Percentiles rank a stretch among this genome's conserved stretches.
These are phyloP conservation scores for Oxytorus armatus DNA, from an alignment of 2,888 invertebrate species.

Conservation along the genomic window DNA sequence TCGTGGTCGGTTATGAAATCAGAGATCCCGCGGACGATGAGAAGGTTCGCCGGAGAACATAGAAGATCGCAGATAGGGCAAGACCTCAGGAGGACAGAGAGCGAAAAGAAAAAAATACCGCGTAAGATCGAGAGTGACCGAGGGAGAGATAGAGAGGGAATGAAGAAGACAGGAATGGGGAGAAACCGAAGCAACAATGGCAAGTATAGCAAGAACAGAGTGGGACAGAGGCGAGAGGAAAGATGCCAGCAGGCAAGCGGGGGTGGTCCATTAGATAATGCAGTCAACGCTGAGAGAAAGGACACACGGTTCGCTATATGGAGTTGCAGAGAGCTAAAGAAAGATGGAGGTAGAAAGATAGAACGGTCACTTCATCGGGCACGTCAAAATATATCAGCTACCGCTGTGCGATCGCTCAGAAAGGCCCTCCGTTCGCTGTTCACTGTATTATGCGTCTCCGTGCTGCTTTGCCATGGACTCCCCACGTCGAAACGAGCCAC, in stretches of 20 bases:
- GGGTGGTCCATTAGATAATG: constrained; percentile 79
- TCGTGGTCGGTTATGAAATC: constrained; percentile 72
- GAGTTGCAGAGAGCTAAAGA: constrained; percentile 53
- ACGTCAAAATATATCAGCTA: constrained; percentile 84
- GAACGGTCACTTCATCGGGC: constrained; percentile 77
- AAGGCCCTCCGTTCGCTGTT: constrained; percentile 75
- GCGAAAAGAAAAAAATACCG: constrained; percentile 29
- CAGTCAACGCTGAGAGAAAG: constrained; percentile 84
- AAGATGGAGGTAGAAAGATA: constrained; percentile 65
- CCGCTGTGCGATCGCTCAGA: constrained; percentile 83
- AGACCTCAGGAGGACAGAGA: constrained; percentile 38
- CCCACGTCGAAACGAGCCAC: constrained; percentile 78
- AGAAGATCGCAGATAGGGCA: constrained; percentile 67
- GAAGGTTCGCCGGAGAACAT: constrained; percentile 60
- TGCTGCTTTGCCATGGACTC: constrained; percentile 75
- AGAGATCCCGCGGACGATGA: constrained; percentile 58
- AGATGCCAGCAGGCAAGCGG: constrained; percentile 61
- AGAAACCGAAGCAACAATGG: constrained; percentile 27
- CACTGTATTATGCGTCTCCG: constrained; percentile 53
- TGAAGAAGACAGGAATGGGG: constrained; percentile 35
- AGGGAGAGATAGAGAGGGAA: constrained; percentile 20
- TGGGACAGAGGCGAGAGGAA: constrained; percentile 55
- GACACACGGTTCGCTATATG: constrained; percentile 86
- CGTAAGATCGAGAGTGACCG: constrained; percentile 28
- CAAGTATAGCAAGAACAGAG: constrained; percentile 44